phyloP scores from a whole-genome alignment of 2,888 invertebrate genomes.

The Pseudococcus viburni region DNA sequence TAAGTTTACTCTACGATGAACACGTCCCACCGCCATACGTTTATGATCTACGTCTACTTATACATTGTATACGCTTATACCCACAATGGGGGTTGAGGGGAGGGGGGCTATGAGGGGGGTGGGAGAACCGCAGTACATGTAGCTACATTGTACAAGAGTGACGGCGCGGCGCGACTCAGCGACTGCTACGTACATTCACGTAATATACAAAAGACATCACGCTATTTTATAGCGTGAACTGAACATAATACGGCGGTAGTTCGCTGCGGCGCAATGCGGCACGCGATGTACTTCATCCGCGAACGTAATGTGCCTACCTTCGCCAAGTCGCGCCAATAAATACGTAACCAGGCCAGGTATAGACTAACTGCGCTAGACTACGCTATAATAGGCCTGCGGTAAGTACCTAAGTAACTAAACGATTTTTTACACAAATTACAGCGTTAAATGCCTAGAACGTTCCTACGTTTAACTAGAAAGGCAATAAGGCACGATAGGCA shows the following conservation, averaged over 20 bases:
- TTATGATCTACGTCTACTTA: not conserved
- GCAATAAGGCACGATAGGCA: not conserved
- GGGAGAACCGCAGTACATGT: too few relatives aligned
- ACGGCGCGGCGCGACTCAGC: not conserved
- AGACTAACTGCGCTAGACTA: not conserved
- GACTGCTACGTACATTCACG: not conserved
- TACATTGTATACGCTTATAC: too few relatives aligned
- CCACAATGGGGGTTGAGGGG: too few relatives aligned
- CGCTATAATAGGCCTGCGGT: too few relatives aligned
- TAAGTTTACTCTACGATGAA: not conserved
- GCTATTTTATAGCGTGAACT: not conserved
- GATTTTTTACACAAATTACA: too few relatives aligned
- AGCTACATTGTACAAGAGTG: not conserved
- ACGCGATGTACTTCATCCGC: not conserved
- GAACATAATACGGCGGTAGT: not conserved
- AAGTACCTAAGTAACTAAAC: too few relatives aligned
- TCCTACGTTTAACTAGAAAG: not conserved
- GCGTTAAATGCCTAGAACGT: too few relatives aligned
- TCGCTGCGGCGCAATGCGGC: slow-evolving; percentile 1
- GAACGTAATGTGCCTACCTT: not conserved
- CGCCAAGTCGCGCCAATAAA: not conserved
- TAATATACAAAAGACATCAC: not conserved
- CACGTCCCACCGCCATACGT: not conserved
- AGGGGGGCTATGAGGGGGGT: too few relatives aligned
- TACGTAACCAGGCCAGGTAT: not conserved